Evolutionary conservation across 2,888 invertebrate genomes (phyloP).

Genomic region (Dolichomitus sp.): DNA sequence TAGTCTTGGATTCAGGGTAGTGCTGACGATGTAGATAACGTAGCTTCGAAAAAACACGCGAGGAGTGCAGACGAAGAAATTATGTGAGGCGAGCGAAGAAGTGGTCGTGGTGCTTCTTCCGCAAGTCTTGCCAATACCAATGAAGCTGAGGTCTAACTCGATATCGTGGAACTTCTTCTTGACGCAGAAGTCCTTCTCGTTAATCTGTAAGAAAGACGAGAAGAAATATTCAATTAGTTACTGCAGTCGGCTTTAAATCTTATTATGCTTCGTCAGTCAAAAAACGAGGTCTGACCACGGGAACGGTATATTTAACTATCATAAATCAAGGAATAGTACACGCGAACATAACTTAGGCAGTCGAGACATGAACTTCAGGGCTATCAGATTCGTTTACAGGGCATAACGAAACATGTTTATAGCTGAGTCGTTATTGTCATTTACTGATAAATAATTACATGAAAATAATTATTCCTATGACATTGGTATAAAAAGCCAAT

Average conservation of each 20-base stretch:
- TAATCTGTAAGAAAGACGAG: slow-evolving; percentile 71
- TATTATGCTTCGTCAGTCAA: slow-evolving; percentile 21
- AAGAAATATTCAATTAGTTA: slow-evolving; percentile 69
- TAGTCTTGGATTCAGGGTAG: not conserved
- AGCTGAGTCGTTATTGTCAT: no score
- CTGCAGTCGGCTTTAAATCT: slow-evolving; percentile 49
- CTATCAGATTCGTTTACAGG: no score
- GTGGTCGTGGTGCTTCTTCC: not conserved
- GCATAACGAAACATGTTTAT: no score
- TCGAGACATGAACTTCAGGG: no score
- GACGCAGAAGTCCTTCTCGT: slow-evolving; percentile 18
- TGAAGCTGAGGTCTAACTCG: slow-evolving; percentile 3
- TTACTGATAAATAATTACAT: no score
- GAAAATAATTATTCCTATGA: no score
- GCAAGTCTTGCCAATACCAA: slow-evolving; percentile 1
- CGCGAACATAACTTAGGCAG: no score
- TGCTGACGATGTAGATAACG: not conserved
- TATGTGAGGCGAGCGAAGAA: slow-evolving; percentile 2
- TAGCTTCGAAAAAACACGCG: not conserved
- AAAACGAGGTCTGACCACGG: not conserved
- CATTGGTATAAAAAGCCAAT: no score
- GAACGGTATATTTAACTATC: not conserved
- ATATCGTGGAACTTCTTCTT: not conserved
- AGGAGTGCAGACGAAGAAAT: slow-evolving; percentile 5
- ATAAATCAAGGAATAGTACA: not conserved